phyloP scores from a whole-genome alignment of 2,797 vertebrate genomes.

The Epinephelus malabaricus region DNA sequence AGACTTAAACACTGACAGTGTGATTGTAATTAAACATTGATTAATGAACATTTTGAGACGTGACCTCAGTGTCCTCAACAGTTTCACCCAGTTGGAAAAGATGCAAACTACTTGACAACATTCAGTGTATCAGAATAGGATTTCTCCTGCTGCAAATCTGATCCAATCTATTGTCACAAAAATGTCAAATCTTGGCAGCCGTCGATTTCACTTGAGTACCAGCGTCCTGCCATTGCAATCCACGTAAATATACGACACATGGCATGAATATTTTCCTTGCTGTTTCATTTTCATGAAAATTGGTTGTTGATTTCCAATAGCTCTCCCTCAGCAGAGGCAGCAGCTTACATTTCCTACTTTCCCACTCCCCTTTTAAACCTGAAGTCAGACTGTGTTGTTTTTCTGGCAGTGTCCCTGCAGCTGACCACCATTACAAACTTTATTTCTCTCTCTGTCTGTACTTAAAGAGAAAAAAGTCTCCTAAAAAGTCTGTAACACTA shows the following conservation, averaged over 20 bases:
- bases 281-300: conserved; percentile 26
- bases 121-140: background rate
- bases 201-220: background rate
- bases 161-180: conserved; percentile 2
- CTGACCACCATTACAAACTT: background rate
- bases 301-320: conserved; percentile 43
- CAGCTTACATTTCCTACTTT: conserved; percentile 10
- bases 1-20: too few species aligned
- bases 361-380: background rate
- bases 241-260: background rate
- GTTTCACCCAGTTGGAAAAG: background rate
- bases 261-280: conserved; percentile 3
- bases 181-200: background rate
- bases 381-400: conserved; percentile 5
- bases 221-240: background rate
- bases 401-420: background rate
- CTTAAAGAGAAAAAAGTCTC: background rate
- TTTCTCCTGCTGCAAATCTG: conserved; percentile 1
- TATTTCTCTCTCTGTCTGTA: background rate
- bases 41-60: too few species aligned
- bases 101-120: background rate
- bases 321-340: background rate
- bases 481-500: background rate
- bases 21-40: too few species aligned
- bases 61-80: background rate